These are phyloP conservation scores for Myotis myotis DNA, from an alignment of 2,797 vertebrate species.

Conservation along the genomic window DNA sequence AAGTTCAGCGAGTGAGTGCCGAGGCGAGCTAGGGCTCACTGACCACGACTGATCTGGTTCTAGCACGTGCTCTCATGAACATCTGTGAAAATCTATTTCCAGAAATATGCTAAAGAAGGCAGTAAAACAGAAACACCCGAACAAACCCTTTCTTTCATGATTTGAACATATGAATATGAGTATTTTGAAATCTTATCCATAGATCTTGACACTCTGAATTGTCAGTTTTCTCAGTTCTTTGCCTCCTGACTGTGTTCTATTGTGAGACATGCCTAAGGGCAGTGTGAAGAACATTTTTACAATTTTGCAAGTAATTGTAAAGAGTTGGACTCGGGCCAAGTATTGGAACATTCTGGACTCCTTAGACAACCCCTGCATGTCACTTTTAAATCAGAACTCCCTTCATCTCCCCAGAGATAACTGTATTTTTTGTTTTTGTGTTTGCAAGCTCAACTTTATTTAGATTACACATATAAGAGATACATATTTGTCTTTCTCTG, in stretches of 20 bases:
- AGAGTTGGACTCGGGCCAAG: neutral
- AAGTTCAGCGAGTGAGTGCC: neutral
- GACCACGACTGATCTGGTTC: neutral
- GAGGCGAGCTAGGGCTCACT: no score
- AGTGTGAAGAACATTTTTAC: no score
- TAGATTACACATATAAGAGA: no score
- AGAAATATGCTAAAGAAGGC: neutral
- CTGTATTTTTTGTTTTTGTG: neutral
- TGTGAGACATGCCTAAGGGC: no score
- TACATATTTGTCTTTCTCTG: no score
- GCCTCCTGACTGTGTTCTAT: rapidly evolving
- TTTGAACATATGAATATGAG: neutral
- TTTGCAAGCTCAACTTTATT: no score
- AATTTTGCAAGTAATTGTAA: neutral
- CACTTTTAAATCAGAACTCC: neutral
- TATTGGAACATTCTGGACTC: neutral
- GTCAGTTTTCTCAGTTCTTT: neutral
- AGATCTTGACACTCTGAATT: neutral
- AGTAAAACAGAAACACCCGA: neutral
- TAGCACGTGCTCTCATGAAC: neutral
- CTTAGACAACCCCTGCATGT: neutral
- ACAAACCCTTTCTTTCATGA: neutral
- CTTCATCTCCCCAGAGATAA: neutral
- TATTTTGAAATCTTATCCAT: neutral
- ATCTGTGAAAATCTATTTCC: neutral